phyloP scores from a whole-genome alignment of 2,113 vertebrate species.

The Nymphicus hollandicus region DNA sequence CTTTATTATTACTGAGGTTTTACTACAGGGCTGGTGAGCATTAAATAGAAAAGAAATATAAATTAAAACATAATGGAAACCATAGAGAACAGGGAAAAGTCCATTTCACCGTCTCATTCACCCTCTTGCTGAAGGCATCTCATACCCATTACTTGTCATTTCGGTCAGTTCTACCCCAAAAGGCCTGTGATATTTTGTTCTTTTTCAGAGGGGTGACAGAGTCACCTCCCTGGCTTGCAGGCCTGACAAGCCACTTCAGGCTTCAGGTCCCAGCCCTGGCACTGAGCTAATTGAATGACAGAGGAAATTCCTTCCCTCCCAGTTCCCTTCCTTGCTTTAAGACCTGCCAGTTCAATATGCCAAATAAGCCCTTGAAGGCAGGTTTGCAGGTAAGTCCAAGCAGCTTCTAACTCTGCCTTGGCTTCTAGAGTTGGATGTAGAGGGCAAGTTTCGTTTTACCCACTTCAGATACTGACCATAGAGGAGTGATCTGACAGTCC shows the following conservation, averaged over 20 bases:
- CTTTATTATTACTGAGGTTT: neutral
- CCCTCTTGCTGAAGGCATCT: neutral
- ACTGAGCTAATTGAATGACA: neutral
- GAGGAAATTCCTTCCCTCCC: neutral
- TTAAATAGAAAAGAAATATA: neutral
- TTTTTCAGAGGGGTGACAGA: neutral
- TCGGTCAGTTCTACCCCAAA: neutral
- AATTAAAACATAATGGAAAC: neutral
- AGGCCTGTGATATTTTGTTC: neutral
- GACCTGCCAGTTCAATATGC: neutral
- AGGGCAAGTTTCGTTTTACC: neutral
- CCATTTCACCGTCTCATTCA: neutral
- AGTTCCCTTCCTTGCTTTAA: neutral
- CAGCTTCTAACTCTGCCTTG: neutral
- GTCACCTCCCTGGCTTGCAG: neutral
- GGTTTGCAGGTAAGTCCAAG: neutral
- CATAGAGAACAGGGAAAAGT: neutral
- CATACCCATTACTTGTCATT: neutral
- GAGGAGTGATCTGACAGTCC: neutral
- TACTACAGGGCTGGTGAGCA: neutral
- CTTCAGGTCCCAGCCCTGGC: neutral
- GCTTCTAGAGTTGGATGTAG: neutral
- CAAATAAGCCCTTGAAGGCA: neutral
- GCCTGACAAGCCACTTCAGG: neutral
- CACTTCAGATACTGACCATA: accelerated